phyloP scores from a whole-genome alignment of 2,888 invertebrate species.

The Encarsia formosa region DNA sequence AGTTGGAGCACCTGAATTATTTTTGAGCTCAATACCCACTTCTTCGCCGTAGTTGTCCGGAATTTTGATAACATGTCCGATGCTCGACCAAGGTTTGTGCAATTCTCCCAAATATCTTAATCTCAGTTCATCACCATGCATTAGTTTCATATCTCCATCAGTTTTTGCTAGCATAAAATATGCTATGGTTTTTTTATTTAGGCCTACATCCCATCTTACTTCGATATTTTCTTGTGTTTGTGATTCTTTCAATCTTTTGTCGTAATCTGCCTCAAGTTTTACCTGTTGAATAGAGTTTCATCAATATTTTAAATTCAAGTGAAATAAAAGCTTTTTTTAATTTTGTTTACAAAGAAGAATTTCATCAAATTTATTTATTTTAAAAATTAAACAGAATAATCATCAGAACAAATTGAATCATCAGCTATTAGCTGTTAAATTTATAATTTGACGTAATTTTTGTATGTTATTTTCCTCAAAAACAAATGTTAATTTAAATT shows the following conservation, averaged over 20 bases:
- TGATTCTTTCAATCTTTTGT: slow-evolving; percentile 94
- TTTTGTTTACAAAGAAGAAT: no score
- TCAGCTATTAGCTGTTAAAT: no score
- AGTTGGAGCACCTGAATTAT: slow-evolving; percentile 84
- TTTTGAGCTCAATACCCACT: slow-evolving; percentile 93
- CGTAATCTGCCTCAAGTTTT: slow-evolving; percentile 96
- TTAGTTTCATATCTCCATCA: slow-evolving; percentile 96
- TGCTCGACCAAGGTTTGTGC: slow-evolving; percentile 94
- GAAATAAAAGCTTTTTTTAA: no score
- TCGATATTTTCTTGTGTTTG: slow-evolving; percentile 98
- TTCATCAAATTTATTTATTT: no score
- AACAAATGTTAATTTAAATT: no score
- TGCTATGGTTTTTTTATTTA: slow-evolving; percentile 97
- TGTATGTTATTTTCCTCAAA: no score
- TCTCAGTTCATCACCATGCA: slow-evolving; percentile 97
- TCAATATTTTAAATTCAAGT: no score
- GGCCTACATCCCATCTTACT: slow-evolving; percentile 97
- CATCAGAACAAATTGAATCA: no score
- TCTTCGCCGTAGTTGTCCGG: slow-evolving; percentile 97
- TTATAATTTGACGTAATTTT: no score
- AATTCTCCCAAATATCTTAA: slow-evolving; percentile 89
- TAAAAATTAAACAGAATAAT: no score
- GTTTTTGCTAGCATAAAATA: slow-evolving; percentile 97
- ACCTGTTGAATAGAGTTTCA: no score
- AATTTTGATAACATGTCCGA: slow-evolving; percentile 95